Evolutionary conservation across 2,113 vertebrate genomes (phyloP), one percentile per base, ranked within the genome.

Genomic region (Mirounga angustirostris): DNA sequence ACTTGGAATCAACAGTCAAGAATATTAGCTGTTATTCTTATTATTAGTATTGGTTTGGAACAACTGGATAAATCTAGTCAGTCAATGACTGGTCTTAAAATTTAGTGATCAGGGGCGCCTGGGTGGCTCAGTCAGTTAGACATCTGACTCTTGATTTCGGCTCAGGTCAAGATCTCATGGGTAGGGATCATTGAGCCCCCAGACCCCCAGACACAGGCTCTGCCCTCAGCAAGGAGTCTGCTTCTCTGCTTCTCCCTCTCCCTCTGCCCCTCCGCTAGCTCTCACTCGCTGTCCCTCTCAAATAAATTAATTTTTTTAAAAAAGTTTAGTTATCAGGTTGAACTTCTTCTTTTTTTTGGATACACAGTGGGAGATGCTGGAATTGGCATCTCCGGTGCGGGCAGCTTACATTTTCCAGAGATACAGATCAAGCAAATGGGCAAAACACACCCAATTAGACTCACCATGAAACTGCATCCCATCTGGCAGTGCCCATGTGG

Each of bases 41-140:
- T 15, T 26, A 90, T 81, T 18, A 26, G 91, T 74, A 50, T 73
- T 73, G 43, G 76, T 95, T 81, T 79, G 78, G 91, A 95, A 91
- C 5, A 79, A 15, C 36, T 54, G 67, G 63, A 56, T 78, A 40
- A 2, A 26, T 43, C 18, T 56, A 95, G 33, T 71, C 16, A 65
- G 28, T 30, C 28, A 22, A 26, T 95, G 65, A 82, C 22, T 56
- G 88, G 80, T 84, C 63, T 88, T 79, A 92, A 89, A 69, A 73
- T 81, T 21, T 61, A 56, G 5, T 28, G 69, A 18, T 46, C 16
- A 50, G 40, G 59, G 33, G 33, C 1, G 16, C 67, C 18, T 21
- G 67, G 67, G 67, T 36, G n/a, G 33, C 67, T 69, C 33, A 11
- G 67, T 69, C 67, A 9, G 16, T 69, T 69, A 69, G 67, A n/a